Base-by-base conservation (phyloP, 2,888 invertebrate genomes). In the Tanytarsus gracilentus region DNA sequence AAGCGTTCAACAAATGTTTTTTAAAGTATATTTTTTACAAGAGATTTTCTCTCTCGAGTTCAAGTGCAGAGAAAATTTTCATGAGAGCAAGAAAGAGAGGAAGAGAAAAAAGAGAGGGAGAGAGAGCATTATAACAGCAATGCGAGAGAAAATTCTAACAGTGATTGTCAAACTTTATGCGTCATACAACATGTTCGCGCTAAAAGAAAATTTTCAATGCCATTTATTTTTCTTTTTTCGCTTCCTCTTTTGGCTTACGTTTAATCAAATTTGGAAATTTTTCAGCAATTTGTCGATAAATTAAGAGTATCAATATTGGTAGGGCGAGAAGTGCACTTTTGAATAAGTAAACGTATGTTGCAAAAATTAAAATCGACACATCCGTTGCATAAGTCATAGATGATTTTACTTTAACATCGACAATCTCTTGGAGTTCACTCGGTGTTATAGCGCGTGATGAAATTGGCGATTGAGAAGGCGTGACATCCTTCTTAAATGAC, bases 341-440 rank as follows among this genome's bases (percentile, higher is more conserved):
- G 68, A 88, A 89, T 61, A 88, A 73, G 72, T 88, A 90, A 30
- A 89, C 78, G 82, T 88, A 90, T 70, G 85, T 83, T 23, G 90
- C 89, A 11, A 88, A 80, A 33, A 83, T 65, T 62, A 90, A 79
- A 67, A 90, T 78, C 40, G 85, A 83, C 62, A 88, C 70, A 70
- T 90, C 89, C 1, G 86, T 86, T 23, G 82, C 73, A 68, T 86
- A 88, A 68, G 84, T 85, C 23, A 88, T 75, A 0, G 79, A 81
- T 1, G 84, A 79, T 64, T 83, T 79, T 1, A 87, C 85, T 65
- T 82, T 84, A 29, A 77, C 76, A 67, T 84, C 81, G 1, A 86
- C 83, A 66, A 81, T 77, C 63, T 80, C 76, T 63, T 79, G 78
- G 55, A 84, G 67, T 66, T 79, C 77, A 65, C 79, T 77, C 11